Percentiles rank a stretch among this genome's conserved stretches.
These are phyloP conservation scores for Aphaenogaster floridana DNA, from an alignment of 1,140 invertebrate genomes.

Conservation along the genomic window DNA sequence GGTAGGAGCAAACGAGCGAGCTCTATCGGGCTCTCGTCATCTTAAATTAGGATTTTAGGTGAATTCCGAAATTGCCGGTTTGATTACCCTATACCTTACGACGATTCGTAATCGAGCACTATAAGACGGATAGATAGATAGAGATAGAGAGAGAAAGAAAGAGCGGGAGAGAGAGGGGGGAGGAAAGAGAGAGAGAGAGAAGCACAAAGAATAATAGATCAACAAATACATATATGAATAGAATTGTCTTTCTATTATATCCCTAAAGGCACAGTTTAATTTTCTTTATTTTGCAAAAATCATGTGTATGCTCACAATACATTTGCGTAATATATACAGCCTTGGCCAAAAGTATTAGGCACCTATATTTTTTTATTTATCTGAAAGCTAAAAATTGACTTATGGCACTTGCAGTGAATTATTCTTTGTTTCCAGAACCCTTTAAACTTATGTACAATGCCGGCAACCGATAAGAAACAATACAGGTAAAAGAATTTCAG, in stretches of 20 bases:
- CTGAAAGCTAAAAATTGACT: no score
- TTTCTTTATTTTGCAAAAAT: not conserved
- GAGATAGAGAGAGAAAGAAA: not conserved
- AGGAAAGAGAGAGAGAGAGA: not conserved
- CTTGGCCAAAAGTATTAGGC: no score
- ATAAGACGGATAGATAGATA: not conserved
- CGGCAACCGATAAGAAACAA: no score
- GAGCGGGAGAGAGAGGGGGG: not conserved
- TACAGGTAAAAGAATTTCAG: no score
- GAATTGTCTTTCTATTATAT: not conserved
- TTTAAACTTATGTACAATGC: no score
- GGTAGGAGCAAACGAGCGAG: constrained; percentile 46
- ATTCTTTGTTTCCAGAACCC: no score
- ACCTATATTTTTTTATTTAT: no score
- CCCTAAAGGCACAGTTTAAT: not conserved
- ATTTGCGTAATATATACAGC: not conserved
- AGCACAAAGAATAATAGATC: not conserved
- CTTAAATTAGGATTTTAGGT: constrained; percentile 74
- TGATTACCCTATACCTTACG: constrained; percentile 51
- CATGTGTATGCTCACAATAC: not conserved
- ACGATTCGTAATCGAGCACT: constrained; percentile 64
- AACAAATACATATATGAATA: not conserved
- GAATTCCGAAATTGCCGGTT: constrained; percentile 66
- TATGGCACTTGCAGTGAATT: no score
- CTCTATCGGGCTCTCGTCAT: constrained; percentile 49